These are phyloP conservation scores for Chironomus striatipennis DNA, from an alignment of 1,140 invertebrate species.

Conservation along the genomic window DNA sequence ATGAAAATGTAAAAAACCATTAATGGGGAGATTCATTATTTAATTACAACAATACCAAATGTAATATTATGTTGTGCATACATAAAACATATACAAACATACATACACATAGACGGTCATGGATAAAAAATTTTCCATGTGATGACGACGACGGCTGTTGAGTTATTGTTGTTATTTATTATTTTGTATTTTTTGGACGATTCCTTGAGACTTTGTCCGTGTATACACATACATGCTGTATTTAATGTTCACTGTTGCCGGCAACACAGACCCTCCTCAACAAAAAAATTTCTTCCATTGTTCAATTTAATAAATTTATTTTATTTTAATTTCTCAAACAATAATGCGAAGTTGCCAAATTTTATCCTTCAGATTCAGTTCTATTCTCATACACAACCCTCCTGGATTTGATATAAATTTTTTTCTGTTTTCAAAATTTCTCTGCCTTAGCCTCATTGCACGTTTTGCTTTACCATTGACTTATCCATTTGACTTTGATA, in stretches of 20 bases:
- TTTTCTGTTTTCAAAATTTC: no score
- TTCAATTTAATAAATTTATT: constrained; percentile 15
- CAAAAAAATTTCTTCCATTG: neutral
- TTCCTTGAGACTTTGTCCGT: no score
- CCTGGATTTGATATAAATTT: neutral
- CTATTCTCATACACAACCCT: neutral
- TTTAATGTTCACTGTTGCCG: no score
- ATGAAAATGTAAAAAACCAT: neutral
- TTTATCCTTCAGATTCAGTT: neutral
- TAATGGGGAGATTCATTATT: constrained; percentile 23
- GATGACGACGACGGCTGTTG: neutral
- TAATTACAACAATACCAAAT: constrained; percentile 17
- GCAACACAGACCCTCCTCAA: constrained; percentile 1
- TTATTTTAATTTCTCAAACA: neutral
- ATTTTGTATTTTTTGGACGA: no score
- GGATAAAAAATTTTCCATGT: neutral
- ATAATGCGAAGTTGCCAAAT: neutral
- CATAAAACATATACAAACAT: neutral
- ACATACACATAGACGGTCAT: neutral
- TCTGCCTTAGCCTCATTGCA: no score
- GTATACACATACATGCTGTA: no score
- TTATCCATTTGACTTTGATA: constrained; percentile 2
- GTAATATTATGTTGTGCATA: neutral
- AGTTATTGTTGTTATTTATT: no score
- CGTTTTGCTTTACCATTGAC: neutral